Percentiles rank a stretch among this genome's conserved stretches.
Conservation (phyloP, 2,888 invertebrate species). For the Pollenia griseotomentosa region DNA sequence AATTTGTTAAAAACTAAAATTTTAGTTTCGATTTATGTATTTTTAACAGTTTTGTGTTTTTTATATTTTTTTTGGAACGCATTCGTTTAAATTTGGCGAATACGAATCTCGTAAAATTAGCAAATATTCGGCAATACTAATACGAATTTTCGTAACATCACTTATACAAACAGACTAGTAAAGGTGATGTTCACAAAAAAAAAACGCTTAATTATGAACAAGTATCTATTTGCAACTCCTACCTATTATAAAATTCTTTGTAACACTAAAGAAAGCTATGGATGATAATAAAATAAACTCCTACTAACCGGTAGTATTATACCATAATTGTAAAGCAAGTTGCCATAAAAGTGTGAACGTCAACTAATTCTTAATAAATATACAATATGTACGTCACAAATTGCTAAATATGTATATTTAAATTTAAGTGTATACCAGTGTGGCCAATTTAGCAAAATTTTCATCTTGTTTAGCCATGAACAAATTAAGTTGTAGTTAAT, state of each 20-base stretch:
- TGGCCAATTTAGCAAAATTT: no score
- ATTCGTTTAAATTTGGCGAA: no score
- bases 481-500: no score
- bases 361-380: conserved; percentile 28
- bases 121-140: no score
- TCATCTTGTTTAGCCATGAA: no score
- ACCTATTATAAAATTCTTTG: conserved; percentile 9
- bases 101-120: no score
- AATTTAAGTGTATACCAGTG: neutral
- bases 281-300: conserved; percentile 33
- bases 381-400: conserved; percentile 11
- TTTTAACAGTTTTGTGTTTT: no score
- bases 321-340: conserved; percentile 32
- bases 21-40: no score
- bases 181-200: neutral
- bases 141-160: no score
- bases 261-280: neutral
- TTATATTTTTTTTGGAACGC: no score
- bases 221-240: conserved; percentile 29
- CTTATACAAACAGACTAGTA: neutral
- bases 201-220: neutral
- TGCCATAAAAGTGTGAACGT: conserved; percentile 26
- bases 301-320: conserved; percentile 33
- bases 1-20: no score
- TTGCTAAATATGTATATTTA: neutral